Percentiles rank a stretch among this genome's conserved stretches.
Conservation (phyloP, 2,797 vertebrate genomes). For the Chelonia mydas region DNA sequence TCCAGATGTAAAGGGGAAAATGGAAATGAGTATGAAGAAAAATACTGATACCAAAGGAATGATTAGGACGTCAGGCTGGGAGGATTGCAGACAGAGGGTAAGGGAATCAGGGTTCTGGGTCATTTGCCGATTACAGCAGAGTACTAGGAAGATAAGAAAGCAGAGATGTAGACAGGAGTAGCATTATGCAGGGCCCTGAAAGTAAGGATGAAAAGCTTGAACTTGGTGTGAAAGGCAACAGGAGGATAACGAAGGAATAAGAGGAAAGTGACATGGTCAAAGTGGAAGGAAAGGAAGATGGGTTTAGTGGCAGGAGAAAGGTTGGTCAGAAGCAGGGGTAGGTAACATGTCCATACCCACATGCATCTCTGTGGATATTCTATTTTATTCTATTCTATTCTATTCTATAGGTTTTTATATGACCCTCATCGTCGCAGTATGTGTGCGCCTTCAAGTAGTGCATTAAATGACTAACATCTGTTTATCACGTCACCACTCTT, state of each 20-base stretch:
- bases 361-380: neutral
- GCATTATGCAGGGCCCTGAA: neutral
- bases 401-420: neutral
- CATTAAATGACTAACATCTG: neutral
- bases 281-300: neutral
- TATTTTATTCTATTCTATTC: neutral
- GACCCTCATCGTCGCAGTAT: neutral
- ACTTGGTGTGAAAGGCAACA: neutral
- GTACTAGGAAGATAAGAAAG: neutral
- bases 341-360: neutral
- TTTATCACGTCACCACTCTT: neutral
- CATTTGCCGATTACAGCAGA: neutral
- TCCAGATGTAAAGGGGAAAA: neutral
- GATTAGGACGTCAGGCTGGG: neutral
- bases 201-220: neutral
- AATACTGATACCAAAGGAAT: neutral
- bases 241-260: neutral
- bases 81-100: neutral
- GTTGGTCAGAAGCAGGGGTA: neutral
- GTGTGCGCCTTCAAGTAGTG: neutral
- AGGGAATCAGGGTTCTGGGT: neutral
- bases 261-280: neutral
- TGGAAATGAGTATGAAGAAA: neutral
- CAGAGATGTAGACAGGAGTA: neutral
- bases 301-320: neutral